Base-by-base conservation (phyloP, 2,888 invertebrate species). In the Eretmocerus hayati region DNA sequence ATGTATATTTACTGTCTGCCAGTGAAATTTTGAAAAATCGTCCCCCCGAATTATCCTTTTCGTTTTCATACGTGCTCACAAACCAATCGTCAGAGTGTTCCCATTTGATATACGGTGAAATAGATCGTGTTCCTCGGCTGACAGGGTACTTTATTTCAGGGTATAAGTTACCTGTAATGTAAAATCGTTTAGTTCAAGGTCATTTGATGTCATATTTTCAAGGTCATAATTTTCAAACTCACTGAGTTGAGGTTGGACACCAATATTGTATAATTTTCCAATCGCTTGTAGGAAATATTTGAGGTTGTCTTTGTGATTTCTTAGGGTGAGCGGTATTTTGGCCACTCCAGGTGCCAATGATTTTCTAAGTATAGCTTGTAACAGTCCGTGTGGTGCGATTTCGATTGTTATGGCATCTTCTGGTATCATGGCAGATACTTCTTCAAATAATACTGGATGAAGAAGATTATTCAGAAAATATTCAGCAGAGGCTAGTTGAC, bases 401-500 rank as follows among this genome's bases (percentile, higher is more conserved):
- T 94, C 94, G 54, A 94, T 84, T 5, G 84, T 80, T 47, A 93
- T 78, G 0, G 92, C 90, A 64, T 90, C 84, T 42, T 80, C 77
- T 2, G 90, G 91, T 58, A 94, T 84, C 21, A 87, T 78, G 16
- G 78, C 78, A 6, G 87, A 76, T 0, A 87, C 86, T 71, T 93
- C 93, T 65, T 91, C 89, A 67, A 90, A 90, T 69, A 80, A 77
- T 13, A 76, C 71, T 54, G 72, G 62, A 76, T 76, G 87, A 64
- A 88, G 69, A 20, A 90, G 74, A 66, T 91, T 93, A 65, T 91
- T 90, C 2, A 85, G 85, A 63, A 90, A 90, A 67, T 95, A 95
- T 58, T 90, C 90, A 2, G 93, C 87, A 0, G 90, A 90, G 2
- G 83, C 85, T 4, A 78, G 66, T 53, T 77, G 73, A 0, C 84